Evolutionary conservation across 2,797 vertebrate species (phyloP).

Genomic region (Pseudochromis fuscus): DNA sequence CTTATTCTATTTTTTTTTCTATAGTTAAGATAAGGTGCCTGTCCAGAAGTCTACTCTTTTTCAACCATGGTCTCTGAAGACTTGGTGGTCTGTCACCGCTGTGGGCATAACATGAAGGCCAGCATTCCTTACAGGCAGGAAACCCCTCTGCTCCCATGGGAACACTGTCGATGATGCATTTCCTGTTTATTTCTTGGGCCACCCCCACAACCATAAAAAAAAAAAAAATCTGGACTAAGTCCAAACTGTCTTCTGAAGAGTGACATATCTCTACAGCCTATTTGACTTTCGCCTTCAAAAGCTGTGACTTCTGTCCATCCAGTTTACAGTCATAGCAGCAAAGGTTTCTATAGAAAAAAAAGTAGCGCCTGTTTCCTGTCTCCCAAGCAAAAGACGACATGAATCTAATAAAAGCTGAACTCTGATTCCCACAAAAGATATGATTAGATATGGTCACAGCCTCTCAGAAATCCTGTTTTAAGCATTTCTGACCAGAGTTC

Average conservation of each 20-base stretch:
- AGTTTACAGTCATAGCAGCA: constrained; percentile 13
- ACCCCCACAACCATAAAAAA: constrained; percentile 52
- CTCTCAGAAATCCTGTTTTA: constrained; percentile 37
- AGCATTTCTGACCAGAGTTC: constrained; percentile 29
- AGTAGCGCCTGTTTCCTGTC: constrained; percentile 50
- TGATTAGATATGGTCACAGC: constrained; percentile 8
- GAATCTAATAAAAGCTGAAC: constrained; percentile 37
- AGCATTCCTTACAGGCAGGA: constrained; percentile 67
- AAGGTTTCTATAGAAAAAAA: constrained; percentile 37
- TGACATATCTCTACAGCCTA: constrained; percentile 12
- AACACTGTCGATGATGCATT: constrained; percentile 62
- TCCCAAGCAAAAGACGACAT: constrained; percentile 41
- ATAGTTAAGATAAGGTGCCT: not conserved
- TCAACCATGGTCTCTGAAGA: not conserved
- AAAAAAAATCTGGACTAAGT: constrained; percentile 34
- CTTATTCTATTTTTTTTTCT: too few species aligned
- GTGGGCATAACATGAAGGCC: constrained; percentile 42
- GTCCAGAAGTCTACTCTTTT: not conserved
- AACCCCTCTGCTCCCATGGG: constrained; percentile 63
- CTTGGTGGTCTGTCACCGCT: not conserved
- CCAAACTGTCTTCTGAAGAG: constrained; percentile 35
- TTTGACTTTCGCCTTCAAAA: constrained; percentile 20
- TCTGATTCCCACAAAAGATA: constrained; percentile 51
- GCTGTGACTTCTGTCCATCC: constrained; percentile 11
- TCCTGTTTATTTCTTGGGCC: constrained; percentile 76